Percentiles rank a stretch among this genome's conserved stretches.
Evolutionary conservation across 2,888 invertebrate species (phyloP).

Genomic region (Andrena flavipes): DNA sequence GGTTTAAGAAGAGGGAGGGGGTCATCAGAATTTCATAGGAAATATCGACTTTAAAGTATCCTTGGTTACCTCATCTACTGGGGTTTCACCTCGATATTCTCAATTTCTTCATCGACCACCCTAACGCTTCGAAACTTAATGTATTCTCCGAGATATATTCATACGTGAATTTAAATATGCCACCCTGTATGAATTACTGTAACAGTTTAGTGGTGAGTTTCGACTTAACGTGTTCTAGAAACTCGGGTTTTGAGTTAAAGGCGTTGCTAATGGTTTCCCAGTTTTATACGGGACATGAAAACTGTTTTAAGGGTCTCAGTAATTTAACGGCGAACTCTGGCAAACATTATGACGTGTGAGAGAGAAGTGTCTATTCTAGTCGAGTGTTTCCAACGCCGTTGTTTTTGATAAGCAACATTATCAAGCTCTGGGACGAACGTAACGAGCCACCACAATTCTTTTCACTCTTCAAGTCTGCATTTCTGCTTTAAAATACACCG

Average conservation of each 20-base stretch:
- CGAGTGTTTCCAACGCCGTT: background rate
- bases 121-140: background rate
- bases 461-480: background rate
- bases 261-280: background rate
- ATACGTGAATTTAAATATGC: background rate
- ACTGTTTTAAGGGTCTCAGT: background rate
- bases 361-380: background rate
- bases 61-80: too few relatives aligned
- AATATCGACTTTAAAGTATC: too few relatives aligned
- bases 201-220: too few relatives aligned
- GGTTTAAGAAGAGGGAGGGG: too few relatives aligned
- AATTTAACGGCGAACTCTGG: constrained; percentile 13
- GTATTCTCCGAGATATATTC: background rate
- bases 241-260: background rate
- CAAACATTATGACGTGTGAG: background rate
- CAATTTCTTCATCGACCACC: background rate
- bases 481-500: background rate
- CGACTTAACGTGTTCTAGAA: background rate
- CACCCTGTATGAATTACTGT: background rate
- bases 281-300: background rate
- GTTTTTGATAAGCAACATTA: background rate
- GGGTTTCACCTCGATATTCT: background rate
- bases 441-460: background rate
- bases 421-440: background rate
- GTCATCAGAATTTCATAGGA: too few relatives aligned